Evolutionary conservation across 2,797 vertebrate species (phyloP), one percentile per base, ranked within the genome.

Genomic region (Percopsis omiscomaycus): DNA sequence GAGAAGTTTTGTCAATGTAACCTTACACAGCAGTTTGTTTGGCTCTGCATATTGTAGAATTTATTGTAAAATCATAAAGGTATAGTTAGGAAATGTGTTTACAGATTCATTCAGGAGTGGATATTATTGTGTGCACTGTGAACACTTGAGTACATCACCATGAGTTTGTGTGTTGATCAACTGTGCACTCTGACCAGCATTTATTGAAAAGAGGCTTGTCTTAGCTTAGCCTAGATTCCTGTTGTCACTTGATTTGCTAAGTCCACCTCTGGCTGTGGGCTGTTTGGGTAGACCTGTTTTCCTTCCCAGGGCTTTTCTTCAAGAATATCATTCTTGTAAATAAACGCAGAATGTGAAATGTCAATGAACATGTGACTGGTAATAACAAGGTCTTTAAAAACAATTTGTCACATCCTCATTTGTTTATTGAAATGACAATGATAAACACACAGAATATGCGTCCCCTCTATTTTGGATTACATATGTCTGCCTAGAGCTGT

Each of bases 381-480:
- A 22, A 29, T 59, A 57, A 61, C 48, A 1, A 51, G 47, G 22
- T 15, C 30, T 64, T 27, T 57, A 42, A 30, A 61, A 54, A 47
- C 50, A 50, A 45, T 54, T 52, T 1, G 4, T 61, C 62, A 61
- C 42, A 47, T 72, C 37, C 57, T 66, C 42, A 62, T 55, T 37
- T 52, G 68, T 57, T 44, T 66, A 49, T 63, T 70, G 61, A 45
- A 49, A 59, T 49, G 32, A 37, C 9, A 4, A 60, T 32, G 48
- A 29, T 27, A 50, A 28, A 9, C 29, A 47, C 51, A 59, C 46
- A 56, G 14, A 30, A 15, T 29, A 14, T 44, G 30, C 80, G 79
- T 78, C 68, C 72, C 69, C 59, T 83, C 55, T 57, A 57, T 46
- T 50, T 28, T 61, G 74, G 74, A 75, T 83, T 74, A 77, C 32